Conservation (phyloP, 2,797 vertebrate genomes). For the Margarornis squamiger region DNA sequence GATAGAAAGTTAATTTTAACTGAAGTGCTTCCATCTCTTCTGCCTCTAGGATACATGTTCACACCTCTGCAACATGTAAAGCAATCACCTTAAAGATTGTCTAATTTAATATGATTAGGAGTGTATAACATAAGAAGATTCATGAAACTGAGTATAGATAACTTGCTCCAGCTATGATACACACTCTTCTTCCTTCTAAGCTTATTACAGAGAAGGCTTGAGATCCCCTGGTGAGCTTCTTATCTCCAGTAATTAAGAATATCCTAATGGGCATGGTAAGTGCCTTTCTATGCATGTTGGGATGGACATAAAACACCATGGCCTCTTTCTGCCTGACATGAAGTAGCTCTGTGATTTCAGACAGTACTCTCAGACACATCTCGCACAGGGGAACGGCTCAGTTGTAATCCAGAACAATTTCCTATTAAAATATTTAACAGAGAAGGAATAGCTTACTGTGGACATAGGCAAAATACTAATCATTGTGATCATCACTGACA, state of each 20-base stretch:
- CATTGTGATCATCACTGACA: background rate
- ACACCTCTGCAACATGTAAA: slow-evolving; percentile 33
- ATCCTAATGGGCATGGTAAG: slow-evolving; percentile 30
- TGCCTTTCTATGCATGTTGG: slow-evolving; percentile 31
- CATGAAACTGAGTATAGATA: slow-evolving; percentile 20
- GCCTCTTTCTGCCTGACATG: background rate
- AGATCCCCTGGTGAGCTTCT: slow-evolving; percentile 17
- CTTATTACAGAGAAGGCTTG: slow-evolving; percentile 11
- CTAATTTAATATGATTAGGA: slow-evolving; percentile 50
- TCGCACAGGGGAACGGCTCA: background rate
- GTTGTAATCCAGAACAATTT: slow-evolving; percentile 33
- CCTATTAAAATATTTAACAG: slow-evolving; percentile 54
- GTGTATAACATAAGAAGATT: slow-evolving; percentile 43
- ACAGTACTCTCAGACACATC: slow-evolving; percentile 19
- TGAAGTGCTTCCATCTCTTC: background rate
- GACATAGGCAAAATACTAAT: slow-evolving; percentile 17
- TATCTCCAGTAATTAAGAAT: slow-evolving; percentile 54
- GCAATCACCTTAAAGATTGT: slow-evolving; percentile 30
- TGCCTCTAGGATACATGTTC: background rate
- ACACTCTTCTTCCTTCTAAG: slow-evolving; percentile 12
- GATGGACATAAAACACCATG: slow-evolving; percentile 30
- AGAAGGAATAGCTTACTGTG: background rate
- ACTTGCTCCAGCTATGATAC: slow-evolving; percentile 27
- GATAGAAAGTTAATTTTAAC: slow-evolving; percentile 11
- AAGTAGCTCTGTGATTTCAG: slow-evolving; percentile 21